Evolutionary conservation across 2,113 vertebrate species (phyloP), one percentile per base, ranked within the genome.

Genomic region (Tylochromis polylepis): DNA sequence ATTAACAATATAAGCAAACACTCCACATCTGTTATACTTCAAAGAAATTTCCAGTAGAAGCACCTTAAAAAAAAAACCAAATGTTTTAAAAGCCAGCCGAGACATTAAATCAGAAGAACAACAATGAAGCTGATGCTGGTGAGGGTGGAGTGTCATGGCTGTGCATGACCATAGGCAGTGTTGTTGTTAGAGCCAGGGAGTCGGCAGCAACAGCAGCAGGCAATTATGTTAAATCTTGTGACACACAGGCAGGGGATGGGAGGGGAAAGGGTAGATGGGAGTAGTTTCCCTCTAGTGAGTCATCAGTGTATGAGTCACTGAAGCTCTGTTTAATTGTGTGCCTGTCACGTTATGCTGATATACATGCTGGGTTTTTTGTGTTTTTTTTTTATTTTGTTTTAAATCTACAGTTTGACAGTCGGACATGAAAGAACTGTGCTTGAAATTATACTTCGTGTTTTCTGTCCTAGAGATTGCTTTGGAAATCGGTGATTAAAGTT

Each of bases 291-390:
- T 94, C 81, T 82, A 83, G 91, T 96, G 95, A 96, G 91, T 96
- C 95, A 95, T 94, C 93, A 79, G 57, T 0, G 72, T 4, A 86
- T 97, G 97, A 97, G 93, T 98, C 96, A 97, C 93, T 87, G 88
- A 91, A 88, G 93, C 93, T 95, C 89, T 87, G 93, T 95, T 94
- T 95, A 94, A 96, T 96, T 94, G 94, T 94, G 95, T 91, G 93
- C 88, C 89, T 93, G 93, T 96, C 95, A 96, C 94, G 91, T 95
- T 96, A 87, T 78, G 90, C 91, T 94, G 93, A 95, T 94, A 90
- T 92, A 94, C 86, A 91, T 24, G 27, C 89, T 82, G 80, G 14
- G 84, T 59, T 80, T 93, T 92, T 92, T 65, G n/a, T n/a, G n/a
- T n/a, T n/a, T n/a, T n/a, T n/a, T n/a, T n/a, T n/a, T n/a, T n/a